A percentile compares a stretch with the other conserved stretches of the same genome.
phyloP scores from a whole-genome alignment of 1,140 invertebrate genomes.

The Zaprionus africanus region DNA sequence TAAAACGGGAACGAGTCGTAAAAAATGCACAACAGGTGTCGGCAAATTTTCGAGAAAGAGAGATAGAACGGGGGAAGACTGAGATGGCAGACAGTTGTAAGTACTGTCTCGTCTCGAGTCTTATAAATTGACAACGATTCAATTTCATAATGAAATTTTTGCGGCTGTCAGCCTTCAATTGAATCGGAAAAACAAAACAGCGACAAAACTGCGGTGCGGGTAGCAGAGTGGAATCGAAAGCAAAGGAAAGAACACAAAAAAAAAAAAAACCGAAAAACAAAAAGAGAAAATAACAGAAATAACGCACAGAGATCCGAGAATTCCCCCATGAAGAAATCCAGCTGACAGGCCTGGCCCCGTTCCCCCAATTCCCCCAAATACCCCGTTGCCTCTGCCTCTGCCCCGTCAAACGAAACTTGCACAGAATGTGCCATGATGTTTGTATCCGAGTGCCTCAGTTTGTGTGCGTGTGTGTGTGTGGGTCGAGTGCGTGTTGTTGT shows the following conservation, averaged over 20 bases:
- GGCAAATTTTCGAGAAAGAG: conserved; percentile 47
- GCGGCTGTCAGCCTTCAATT: conserved; percentile 79
- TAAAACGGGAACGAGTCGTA: conserved; percentile 41
- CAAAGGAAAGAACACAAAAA: background rate
- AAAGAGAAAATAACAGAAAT: conserved; percentile 43
- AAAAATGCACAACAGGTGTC: conserved; percentile 71
- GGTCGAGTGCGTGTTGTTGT: conserved; percentile 9
- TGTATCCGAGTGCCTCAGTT: conserved; percentile 26
- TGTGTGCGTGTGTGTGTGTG: conserved; percentile 30
- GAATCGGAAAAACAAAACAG: conserved; percentile 68
- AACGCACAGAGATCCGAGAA: conserved; percentile 48
- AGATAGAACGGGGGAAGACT: background rate
- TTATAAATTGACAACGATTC: conserved; percentile 74
- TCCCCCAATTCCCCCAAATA: background rate
- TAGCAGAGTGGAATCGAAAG: background rate
- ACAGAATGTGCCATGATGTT: conserved; percentile 56
- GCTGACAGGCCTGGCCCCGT: conserved; percentile 61
- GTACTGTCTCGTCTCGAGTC: conserved; percentile 12
- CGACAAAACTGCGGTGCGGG: conserved; percentile 21
- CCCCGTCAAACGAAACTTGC: conserved; percentile 37
- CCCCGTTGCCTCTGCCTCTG: background rate
- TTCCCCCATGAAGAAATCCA: conserved; percentile 76
- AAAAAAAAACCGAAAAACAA: background rate
- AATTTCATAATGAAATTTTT: conserved; percentile 83
- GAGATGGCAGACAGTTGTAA: conserved; percentile 1